Base-by-base conservation (phyloP, 2,888 invertebrate species). In the Andrena dorsata region DNA sequence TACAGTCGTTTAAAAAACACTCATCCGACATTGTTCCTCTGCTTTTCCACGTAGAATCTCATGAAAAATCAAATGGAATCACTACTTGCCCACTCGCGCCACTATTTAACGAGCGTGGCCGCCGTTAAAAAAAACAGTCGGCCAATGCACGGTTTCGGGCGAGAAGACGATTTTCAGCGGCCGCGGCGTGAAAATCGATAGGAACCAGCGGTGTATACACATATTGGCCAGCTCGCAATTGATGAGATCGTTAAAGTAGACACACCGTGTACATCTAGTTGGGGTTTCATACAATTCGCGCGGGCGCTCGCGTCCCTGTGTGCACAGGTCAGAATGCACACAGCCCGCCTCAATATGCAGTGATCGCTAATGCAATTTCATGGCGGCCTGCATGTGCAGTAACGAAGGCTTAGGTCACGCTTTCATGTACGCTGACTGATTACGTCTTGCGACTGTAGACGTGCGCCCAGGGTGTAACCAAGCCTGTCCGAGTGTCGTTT, bases 351-450 rank as follows among this genome's bases (percentile, higher is more conserved):
- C 87, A 80, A 87, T 87, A 84, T 84, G 86, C 83, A 83, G 77
- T 65, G 86, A 87, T 88, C 87, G 64, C 86, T 88, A 88, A 88
- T 86, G 87, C 87, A 86, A 88, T 88, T 88, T 88, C 87, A 86
- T 77, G 87, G 83, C 76, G 81, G 23, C 76, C 69, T 85, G 82
- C 82, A 86, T 77, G 83, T 85, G 87, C 83, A 87, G 83, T 87
- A 87, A 88, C 87, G 87, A 88, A 88, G 87, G 87, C 87, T 86
- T 86, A 86, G 87, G 84, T 85, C 87, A 85, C 80, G 87, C 82
- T 87, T 87, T 87, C 87, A 86, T 84, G 70, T 82, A 76, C 76
- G 65, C 81, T 72, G 81, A 87, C 87, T 87, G 86, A 87, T 87
- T 87, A 87, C 87, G 85, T 85, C 87, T 87, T 86, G 84, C 72